A percentile compares a stretch with the other conserved stretches of the same genome.
Conservation (phyloP, 2,797 vertebrate genomes). For the Lagocephalus sceleratus region DNA sequence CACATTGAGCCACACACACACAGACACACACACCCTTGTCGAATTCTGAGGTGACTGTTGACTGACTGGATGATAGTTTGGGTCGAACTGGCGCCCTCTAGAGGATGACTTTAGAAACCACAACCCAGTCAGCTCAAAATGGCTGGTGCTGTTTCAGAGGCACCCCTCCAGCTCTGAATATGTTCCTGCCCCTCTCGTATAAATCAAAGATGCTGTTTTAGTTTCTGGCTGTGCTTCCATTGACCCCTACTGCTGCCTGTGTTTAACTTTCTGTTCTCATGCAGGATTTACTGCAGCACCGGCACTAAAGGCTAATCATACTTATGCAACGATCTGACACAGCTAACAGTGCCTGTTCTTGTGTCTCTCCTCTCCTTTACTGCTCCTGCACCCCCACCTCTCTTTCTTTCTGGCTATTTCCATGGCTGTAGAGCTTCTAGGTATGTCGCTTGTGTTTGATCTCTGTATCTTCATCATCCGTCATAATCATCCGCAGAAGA, state of each 20-base stretch:
- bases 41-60: not conserved
- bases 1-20: not conserved
- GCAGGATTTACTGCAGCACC: conserved; percentile 6
- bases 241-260: conserved; percentile 32
- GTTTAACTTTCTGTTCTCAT: conserved; percentile 35
- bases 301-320: conserved; percentile 18
- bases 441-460: conserved; percentile 59
- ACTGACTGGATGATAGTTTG: conserved; percentile 1
- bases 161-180: conserved; percentile 26
- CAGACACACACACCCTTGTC: not conserved
- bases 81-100: conserved; percentile 54
- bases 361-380: conserved; percentile 42
- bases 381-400: conserved; percentile 22
- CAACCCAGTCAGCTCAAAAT: conserved; percentile 19
- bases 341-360: conserved; percentile 66
- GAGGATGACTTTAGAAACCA: conserved; percentile 21
- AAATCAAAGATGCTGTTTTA: conserved; percentile 25
- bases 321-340: conserved; percentile 35
- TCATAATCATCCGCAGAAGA: conserved; percentile 19
- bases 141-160: conserved; percentile 19
- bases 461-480: conserved; percentile 10
- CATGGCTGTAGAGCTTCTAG: conserved; percentile 72
- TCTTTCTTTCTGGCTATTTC: conserved; percentile 41
- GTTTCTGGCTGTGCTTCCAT: conserved; percentile 25
- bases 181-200: conserved; percentile 18